Conservation (phyloP, 1,140 invertebrate genomes). For the Harpegnathos saltator region DNA sequence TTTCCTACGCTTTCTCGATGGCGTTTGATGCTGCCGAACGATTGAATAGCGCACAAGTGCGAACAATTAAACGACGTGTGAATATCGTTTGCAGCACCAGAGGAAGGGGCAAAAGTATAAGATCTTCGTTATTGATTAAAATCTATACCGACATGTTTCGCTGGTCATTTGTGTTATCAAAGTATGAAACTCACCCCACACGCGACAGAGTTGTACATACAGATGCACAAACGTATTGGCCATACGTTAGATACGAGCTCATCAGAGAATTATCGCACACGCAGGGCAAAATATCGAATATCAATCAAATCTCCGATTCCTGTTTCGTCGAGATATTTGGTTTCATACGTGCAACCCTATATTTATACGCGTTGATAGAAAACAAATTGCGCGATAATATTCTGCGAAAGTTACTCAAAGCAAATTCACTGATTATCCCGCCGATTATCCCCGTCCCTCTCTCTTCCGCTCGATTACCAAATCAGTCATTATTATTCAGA, state of each 20-base stretch:
- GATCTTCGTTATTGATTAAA: background rate
- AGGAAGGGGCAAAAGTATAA: background rate
- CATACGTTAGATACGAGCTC: background rate
- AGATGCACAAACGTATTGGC: slow-evolving; percentile 5
- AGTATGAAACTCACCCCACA: background rate
- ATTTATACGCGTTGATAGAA: slow-evolving; percentile 37
- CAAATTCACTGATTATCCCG: slow-evolving; percentile 33
- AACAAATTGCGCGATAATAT: slow-evolving; percentile 41
- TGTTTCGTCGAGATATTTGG: slow-evolving; percentile 43
- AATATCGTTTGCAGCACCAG: background rate
- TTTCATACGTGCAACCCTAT: slow-evolving; percentile 31
- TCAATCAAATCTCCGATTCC: slow-evolving; percentile 33
- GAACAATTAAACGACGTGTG: too few relatives aligned
- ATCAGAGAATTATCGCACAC: slow-evolving; percentile 25
- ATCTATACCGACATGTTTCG: background rate
- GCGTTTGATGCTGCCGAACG: too few relatives aligned
- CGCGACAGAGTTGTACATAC: background rate
- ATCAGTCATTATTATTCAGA: background rate
- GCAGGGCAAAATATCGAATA: slow-evolving; percentile 43
- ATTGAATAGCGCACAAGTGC: too few relatives aligned
- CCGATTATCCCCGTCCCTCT: background rate
- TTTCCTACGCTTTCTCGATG: too few relatives aligned
- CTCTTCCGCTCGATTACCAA: slow-evolving; percentile 4
- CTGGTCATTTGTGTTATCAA: background rate
- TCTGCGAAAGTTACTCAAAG: slow-evolving; percentile 30